Evolutionary conservation across 1,140 invertebrate genomes (phyloP), one percentile per base, ranked within the genome.

Genomic region (Maniola jurtina): DNA sequence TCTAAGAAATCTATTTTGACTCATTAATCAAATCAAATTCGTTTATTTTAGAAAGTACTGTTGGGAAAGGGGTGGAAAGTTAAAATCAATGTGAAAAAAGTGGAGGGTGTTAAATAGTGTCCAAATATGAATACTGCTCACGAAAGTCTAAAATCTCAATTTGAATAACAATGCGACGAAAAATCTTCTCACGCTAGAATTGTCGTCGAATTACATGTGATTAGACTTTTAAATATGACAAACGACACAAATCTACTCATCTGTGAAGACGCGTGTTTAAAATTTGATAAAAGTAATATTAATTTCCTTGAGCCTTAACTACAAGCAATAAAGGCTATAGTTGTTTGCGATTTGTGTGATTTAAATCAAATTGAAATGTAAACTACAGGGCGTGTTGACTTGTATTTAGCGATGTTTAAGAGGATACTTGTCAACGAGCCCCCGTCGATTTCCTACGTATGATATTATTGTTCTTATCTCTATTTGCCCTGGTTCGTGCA

Each of bases 221-320:
- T 78, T 79, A 77, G 78, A 84, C 73, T 83, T 79, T 81, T 83
- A 85, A 89, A 84, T 81, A 82, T 84, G 83, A 89, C 76, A 86
- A 87, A 89, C 77, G 82, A 80, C 69, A 69, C 47, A 75, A 87
- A 87, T 87, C 84, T 79, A 81, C 73, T 88, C 84, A 86, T 79
- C 71, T 84, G 79, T 85, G 78, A 87, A 86, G 83, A 75, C 81
- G 77, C 78, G 85, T 79, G 75, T 75, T 60, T 61, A 79, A 71
- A 75, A 61, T 67, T 74, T 65, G 56, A 71, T 55, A 70, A 75
- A 73, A 73, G 64, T 78, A 81, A 67, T 59, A 15, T 40, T 15
- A 48, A 1, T 71, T 63, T 16, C 2, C 73, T 59, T 59, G 33
- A 59, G 54, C 9, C 70, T 64, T 59, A 61, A 0, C 0, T 1